Conservation (phyloP, 2,888 invertebrate species). For the Euphydryas editha region DNA sequence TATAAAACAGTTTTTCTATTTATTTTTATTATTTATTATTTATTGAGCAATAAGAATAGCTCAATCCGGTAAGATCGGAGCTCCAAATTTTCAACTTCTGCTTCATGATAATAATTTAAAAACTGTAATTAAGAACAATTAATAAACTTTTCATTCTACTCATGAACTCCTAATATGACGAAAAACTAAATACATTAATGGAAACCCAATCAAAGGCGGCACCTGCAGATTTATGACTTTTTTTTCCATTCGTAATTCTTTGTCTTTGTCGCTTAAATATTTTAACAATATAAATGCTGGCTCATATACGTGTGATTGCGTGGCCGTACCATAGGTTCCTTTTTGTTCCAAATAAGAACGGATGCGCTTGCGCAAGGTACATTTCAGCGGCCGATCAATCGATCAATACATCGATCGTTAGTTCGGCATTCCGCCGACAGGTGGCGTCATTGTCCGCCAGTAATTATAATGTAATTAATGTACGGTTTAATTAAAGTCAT, state of each 20-base stretch:
- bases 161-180: conserved; percentile 13
- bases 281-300: conserved; percentile 29
- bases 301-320: conserved; percentile 29
- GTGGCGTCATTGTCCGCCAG: conserved; percentile 70
- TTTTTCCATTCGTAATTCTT: conserved; percentile 18
- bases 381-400: conserved; percentile 42
- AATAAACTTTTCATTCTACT: conserved; percentile 2
- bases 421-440: conserved; percentile 69
- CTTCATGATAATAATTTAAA: neutral
- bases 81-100: neutral
- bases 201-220: conserved; percentile 12
- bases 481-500: conserved; percentile 71
- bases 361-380: conserved; percentile 31
- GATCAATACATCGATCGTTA: conserved; percentile 61
- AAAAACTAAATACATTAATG: conserved; percentile 25
- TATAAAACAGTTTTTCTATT: too few relatives aligned
- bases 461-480: conserved; percentile 81
- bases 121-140: neutral
- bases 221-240: conserved; percentile 30
- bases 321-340: conserved; percentile 25
- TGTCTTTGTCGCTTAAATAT: conserved; percentile 24
- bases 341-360: conserved; percentile 39
- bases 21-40: too few relatives aligned
- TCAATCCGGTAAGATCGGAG: neutral
- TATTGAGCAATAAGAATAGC: conserved; percentile 5